phyloP scores from a whole-genome alignment of 2,797 vertebrate species.

The Graptemys geographica region DNA sequence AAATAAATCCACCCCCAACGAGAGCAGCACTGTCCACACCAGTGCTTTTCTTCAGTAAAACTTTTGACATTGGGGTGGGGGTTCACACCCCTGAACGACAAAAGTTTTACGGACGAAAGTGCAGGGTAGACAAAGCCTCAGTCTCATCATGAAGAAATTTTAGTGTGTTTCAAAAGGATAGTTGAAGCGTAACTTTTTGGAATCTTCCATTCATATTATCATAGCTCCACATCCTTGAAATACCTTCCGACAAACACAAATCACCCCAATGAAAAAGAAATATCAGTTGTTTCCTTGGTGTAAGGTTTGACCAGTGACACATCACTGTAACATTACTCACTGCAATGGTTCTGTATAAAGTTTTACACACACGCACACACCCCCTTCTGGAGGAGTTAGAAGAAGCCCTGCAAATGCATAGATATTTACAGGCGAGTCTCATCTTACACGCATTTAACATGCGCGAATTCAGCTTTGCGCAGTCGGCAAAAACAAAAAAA shows the following conservation, averaged over 20 bases:
- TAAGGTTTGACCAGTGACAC: background rate
- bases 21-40: too few species aligned
- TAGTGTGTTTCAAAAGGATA: slow-evolving; percentile 31
- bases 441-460: too few species aligned
- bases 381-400: background rate
- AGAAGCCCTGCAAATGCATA: background rate
- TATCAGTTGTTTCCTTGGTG: background rate
- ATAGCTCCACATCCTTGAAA: background rate
- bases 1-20: too few species aligned
- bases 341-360: background rate
- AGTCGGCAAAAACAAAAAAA: too few species aligned
- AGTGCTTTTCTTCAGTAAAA: too few species aligned
- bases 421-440: background rate
- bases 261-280: background rate
- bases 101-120: too few species aligned
- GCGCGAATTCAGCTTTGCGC: too few species aligned
- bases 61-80: too few species aligned
- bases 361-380: background rate
- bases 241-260: background rate
- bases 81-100: too few species aligned
- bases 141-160: background rate
- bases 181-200: slow-evolving; percentile 26
- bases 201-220: background rate
- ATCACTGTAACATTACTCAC: background rate
- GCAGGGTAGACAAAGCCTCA: too few species aligned